Evolutionary conservation across 30 jellyfish, hydroid and myxozoan species (phyloP), one percentile per base, ranked within the genome.

Genomic region (Aurelia aurita): DNA sequence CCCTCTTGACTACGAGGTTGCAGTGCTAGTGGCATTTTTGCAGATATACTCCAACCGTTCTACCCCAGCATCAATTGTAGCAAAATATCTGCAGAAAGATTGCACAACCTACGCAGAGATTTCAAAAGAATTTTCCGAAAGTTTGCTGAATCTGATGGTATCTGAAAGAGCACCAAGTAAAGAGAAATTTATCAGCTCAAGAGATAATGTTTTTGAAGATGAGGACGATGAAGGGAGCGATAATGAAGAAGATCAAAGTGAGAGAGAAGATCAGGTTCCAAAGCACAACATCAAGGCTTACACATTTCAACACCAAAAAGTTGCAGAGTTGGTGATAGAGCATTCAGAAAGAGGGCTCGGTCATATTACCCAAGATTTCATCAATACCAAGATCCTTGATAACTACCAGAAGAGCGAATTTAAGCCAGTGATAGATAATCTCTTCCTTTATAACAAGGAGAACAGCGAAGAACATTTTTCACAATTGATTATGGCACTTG

Each of bases 61-160:
- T 14, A 78, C 89, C 15, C 89, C 89, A 0, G 55, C 69, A 31
- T 60, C 71, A 5, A 32, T 78, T 32, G 45, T 78, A 2, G 89
- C 45, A 45, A 78, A 62, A 39, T 78, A 59, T 44, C 49, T 78
- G 23, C 18, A 61, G 23, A 61, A 35, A 19, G 31, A 35, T 51
- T 58, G 22, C 13, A 19, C 45, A 22, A 44, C 71, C 18, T 57
- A 59, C 29, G 64, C 23, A 15, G 69, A 51, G 9, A 14, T 21
- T 18, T 6, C 74, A 12, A 27, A 34, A 14, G 25, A 49, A n/a
- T 62, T 58, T 20, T 78, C 89, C 14, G 72, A 32, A 21, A 26
- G 49, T 43, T 54, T 78, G 89, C 51, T 78, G 53, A 45, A 68
- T n/a, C 80, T 78, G 16, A 78, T 78, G 89, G 80, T 78, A 2